Evolutionary conservation across 2,113 vertebrate genomes (phyloP), one percentile per base, ranked within the genome.

Genomic region (Petrocephalus microphthalmus): DNA sequence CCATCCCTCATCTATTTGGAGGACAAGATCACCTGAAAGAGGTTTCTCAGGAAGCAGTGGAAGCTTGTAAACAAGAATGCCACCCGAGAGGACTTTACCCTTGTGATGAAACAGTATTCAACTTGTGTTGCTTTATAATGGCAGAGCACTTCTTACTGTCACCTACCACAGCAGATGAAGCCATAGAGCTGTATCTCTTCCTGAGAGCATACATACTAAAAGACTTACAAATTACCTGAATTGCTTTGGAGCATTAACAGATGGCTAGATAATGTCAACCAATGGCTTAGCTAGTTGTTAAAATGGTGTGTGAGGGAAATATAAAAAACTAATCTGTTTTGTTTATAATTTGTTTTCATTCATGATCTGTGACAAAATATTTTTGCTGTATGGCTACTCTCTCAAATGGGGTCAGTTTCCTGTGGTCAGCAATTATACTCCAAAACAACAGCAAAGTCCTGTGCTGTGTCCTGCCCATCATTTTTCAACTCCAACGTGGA

Each of bases 61-160:
- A 90, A 47, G 89, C 54, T 67, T 92, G 84, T 83, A 89, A 89
- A 89, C 7, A 90, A 25, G 87, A 91, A 87, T 89, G 90, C 74
- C 84, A 71, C 51, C 89, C 87, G 87, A 90, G 89, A 90, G 89
- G 90, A 81, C 89, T 89, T 25, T 87, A 67, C 10, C 86, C 88
- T 89, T 91, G 88, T 22, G 85, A 92, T 91, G 47, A 89, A 90
- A 89, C 83, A 74, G 87, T 86, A 42, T 91, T 91, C 60, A 67
- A 5, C 82, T 84, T 91, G 60, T 89, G 88, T 85, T 90, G 91
- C 89, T 11, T 89, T 89, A 88, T 87, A 90, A 91, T 91, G 90
- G 29, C 37, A 85, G 85, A 91, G 33, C 89, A 90, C 82, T 64
- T 53, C 29, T 67, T 90, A 67, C 51, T 20, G 57, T 22, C 89